Base-by-base conservation (phyloP, 2,888 invertebrate genomes). In the Aquatica leii region DNA sequence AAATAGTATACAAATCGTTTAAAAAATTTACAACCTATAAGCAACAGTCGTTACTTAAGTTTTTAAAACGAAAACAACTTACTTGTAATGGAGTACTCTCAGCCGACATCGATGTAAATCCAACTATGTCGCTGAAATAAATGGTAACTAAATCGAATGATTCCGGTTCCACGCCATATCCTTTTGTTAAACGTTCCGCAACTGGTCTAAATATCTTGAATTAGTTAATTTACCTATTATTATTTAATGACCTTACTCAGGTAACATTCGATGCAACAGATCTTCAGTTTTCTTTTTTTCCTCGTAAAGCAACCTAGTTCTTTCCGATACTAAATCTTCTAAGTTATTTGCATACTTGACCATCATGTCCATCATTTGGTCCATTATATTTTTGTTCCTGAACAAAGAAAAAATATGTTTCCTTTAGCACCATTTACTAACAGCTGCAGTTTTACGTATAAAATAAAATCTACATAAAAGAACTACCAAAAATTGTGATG, bases 311-410 rank as follows among this genome's bases (percentile, higher is more conserved):
- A 94, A 87, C 78, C 92, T 88, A 69, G 97, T 97, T 76, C 97
- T 87, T 83, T 97, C 95, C 76, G 88, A 91, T 78, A 97, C 97
- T 83, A 97, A 88, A 81, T 95, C 95, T 83, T 97, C 97, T 82
- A 97, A 88, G 84, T 97, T 94, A 81, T 94, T 93, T 62, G 96
- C 95, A 82, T 97, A 96, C 77, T 94, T 95, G 81, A 95, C 97
- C 95, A 97, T 95, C 94, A 96, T 95, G 74, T 93, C 92, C 91
- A 97, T 95, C 94, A 97, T 95, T 86, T 96, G 95, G 82, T 97
- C 96, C 94, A 96, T 94, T 73, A 96, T 94, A 80, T 95, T 95
- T 75, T 91, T 88, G 76, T 89, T 91, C 78, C 93, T 93, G 76
- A 78, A 24, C 24, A 24, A 24, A 24, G n/a, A n/a, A n/a, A n/a